Conservation (phyloP, 23 tunicate species). For the Phallusia fumigata region DNA sequence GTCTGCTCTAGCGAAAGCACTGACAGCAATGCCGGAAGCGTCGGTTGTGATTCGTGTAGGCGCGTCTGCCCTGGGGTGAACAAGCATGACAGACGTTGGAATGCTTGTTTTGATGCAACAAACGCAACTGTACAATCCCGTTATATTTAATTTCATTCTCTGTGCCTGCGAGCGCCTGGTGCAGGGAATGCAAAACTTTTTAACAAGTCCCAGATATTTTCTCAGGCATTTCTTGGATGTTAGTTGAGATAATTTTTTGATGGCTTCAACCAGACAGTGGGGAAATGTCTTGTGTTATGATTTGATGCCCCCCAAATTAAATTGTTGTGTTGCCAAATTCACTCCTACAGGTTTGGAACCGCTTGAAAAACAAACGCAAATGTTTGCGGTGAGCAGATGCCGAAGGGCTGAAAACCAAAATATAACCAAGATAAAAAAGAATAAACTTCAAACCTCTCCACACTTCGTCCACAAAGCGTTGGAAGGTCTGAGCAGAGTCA, state of each 20-base stretch:
- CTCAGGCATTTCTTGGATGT: constrained; percentile 22
- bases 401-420: constrained; percentile 15
- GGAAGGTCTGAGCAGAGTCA: constrained; percentile 31
- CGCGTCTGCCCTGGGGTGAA: constrained; percentile 18
- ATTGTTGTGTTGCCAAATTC: constrained; percentile 18
- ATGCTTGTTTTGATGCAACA: not conserved
- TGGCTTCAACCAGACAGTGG: constrained; percentile 26
- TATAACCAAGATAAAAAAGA: constrained; percentile 26
- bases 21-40: constrained; percentile 24
- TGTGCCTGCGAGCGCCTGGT: constrained; percentile 6
- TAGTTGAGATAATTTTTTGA: constrained; percentile 24
- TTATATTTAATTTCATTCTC: not conserved
- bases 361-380: constrained; percentile 16
- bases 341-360: constrained; percentile 15
- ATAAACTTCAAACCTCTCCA: constrained; percentile 23
- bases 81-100: constrained; percentile 8
- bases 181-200: constrained; percentile 23
- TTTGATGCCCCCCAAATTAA: constrained; percentile 11
- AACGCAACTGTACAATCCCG: constrained; percentile 21
- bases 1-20: constrained; percentile 38
- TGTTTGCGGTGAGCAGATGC: constrained; percentile 19
- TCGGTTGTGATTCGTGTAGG: constrained; percentile 19
- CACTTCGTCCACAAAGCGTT: constrained; percentile 35
- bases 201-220: constrained; percentile 15
- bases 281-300: constrained; percentile 18